Base-by-base conservation (phyloP, 1,140 invertebrate genomes). In the Campoletis sonorensis region DNA sequence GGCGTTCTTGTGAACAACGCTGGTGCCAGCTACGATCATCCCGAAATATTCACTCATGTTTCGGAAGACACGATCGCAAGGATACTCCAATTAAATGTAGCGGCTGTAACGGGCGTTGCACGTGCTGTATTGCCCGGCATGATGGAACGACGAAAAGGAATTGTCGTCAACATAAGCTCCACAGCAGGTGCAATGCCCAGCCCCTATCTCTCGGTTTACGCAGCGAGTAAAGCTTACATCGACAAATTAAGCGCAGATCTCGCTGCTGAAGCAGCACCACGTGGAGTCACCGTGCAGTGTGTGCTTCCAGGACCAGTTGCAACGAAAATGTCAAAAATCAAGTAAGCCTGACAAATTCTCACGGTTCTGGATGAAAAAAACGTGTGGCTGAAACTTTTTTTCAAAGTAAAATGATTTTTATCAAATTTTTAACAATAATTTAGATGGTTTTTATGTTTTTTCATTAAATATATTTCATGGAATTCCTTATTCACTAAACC, bases 1-100 rank as follows among this genome's bases (percentile, higher is more conserved):
- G 98, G 97, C 0, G 95, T 98, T 21, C 92, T 99, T 13, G 94
- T 99, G 7, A 99, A 99, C 90, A 99, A 99, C 93, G 98, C 99
- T 0, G 98, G 98, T 4, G 95, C 97, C 82, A 97, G 96, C 76
- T 99, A 99, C 90, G 92, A 95, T 0, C 94, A 97, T 90, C 98
- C 98, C 0, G 96, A 97, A 87, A 96, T 96, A 86, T 97, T 98
- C 89, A 91, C 96, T 0, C 93, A 96, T 18, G 88, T 96, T 0
- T 93, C 94, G 10, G 94, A 96, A 86, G 90, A 92, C 45, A 85
- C 87, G 0, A 84, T 92, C 0, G 85, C 87, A 0, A 84, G 82
- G 70, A 92, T 92, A 82, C 76, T 92, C 4, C 93, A 94, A 84
- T 89, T 94, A 37, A 96, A 96, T 88, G 92, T 95, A 0, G 90